Evolutionary conservation across 1,140 invertebrate genomes (phyloP).

Genomic region (Drosophila quadrilineata): DNA sequence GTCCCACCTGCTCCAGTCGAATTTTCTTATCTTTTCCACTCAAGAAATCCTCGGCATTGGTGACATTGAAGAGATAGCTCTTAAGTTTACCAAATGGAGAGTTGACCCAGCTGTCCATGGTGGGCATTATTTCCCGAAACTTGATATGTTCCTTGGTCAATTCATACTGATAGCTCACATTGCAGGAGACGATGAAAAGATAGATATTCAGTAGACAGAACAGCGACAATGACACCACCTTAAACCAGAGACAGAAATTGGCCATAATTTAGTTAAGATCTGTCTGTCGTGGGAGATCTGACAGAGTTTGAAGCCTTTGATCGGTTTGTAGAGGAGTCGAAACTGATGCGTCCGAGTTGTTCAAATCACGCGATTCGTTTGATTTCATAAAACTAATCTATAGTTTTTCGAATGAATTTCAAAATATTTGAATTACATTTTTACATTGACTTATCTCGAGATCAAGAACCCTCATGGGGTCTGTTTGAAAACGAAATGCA

Average conservation of each 20-base stretch:
- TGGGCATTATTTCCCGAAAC: constrained; percentile 85
- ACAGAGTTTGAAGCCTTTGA: background rate
- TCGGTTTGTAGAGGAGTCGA: background rate
- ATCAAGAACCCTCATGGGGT: constrained; percentile 9
- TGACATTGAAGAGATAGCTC: constrained; percentile 86
- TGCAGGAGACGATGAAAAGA: constrained; percentile 46
- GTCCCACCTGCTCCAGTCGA: constrained; percentile 85
- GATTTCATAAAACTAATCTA: constrained; percentile 39
- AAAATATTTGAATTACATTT: constrained; percentile 14
- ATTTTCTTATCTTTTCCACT: constrained; percentile 83
- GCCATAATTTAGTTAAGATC: constrained; percentile 1
- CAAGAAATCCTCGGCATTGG: constrained; percentile 84
- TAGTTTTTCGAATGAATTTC: constrained; percentile 35
- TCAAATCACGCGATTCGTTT: constrained; percentile 69
- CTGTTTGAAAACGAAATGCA: constrained; percentile 16
- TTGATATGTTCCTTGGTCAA: constrained; percentile 82
- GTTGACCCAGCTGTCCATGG: constrained; percentile 85
- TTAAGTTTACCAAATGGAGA: constrained; percentile 83
- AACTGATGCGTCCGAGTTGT: constrained; percentile 42
- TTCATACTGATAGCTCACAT: constrained; percentile 39
- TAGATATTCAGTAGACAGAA: constrained; percentile 11
- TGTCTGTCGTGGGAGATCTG: too few relatives aligned
- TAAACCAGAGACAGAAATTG: constrained; percentile 7
- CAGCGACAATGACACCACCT: constrained; percentile 1
- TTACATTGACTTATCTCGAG: constrained; percentile 53